Evolutionary conservation across 2,113 vertebrate genomes (phyloP).

Genomic region (Tricholaema leucomelas): DNA sequence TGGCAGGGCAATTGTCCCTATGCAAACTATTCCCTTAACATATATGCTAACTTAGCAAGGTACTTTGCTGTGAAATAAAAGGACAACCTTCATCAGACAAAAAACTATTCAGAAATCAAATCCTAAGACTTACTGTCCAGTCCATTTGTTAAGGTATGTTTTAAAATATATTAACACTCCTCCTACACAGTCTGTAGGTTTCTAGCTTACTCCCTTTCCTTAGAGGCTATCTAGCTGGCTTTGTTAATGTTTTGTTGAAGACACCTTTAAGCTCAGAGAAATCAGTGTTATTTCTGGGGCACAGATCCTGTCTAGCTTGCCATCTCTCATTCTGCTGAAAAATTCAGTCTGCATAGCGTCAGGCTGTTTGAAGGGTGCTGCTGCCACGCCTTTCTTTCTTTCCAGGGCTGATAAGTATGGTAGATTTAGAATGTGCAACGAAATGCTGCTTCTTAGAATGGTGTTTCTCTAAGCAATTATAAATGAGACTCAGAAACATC

Average conservation of each 20-base stretch:
- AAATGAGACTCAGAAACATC: not conserved
- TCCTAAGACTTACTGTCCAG: fast-evolving
- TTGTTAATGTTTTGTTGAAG: not conserved
- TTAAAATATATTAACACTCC: not conserved
- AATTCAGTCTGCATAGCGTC: not conserved
- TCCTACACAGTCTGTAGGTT: not conserved
- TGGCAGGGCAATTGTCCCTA: not conserved
- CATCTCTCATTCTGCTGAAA: not conserved
- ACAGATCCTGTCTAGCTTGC: not conserved
- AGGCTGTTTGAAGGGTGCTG: not conserved
- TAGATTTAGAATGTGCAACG: not conserved
- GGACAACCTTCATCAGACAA: not conserved
- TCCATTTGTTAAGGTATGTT: not conserved
- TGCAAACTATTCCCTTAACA: fast-evolving
- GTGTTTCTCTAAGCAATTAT: not conserved
- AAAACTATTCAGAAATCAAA: not conserved
- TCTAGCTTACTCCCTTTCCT: not conserved
- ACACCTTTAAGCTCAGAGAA: not conserved
- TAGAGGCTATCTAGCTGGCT: not conserved
- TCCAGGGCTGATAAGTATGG: not conserved
- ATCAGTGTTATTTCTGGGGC: not conserved
- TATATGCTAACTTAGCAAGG: not conserved
- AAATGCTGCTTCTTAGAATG: not conserved
- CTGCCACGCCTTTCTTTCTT: not conserved
- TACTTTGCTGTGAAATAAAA: not conserved